Conservation (phyloP, 1,140 invertebrate genomes). For the Platyscapa corneri region DNA sequence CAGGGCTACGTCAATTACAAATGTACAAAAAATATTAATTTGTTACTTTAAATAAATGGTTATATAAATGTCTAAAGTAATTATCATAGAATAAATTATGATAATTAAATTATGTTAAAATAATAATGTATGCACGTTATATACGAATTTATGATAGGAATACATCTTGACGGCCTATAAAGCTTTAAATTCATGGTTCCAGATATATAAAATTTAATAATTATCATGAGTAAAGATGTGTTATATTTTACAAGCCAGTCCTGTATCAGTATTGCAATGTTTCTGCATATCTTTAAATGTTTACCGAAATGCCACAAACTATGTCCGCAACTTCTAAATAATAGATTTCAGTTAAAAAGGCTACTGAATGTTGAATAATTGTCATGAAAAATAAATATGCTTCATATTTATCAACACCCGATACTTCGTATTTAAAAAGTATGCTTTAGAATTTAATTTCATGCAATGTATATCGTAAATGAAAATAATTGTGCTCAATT, state of each 20-base stretch:
- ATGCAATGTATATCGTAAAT: neutral
- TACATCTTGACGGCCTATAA: neutral
- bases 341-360: slow-evolving; percentile 4
- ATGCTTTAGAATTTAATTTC: neutral
- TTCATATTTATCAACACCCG: neutral
- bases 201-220: neutral
- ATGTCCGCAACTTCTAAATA: neutral
- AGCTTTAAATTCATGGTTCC: neutral
- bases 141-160: neutral
- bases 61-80: neutral
- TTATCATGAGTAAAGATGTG: neutral
- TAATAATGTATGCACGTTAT: neutral
- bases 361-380: neutral
- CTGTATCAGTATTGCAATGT: neutral
- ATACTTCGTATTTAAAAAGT: neutral
- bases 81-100: neutral
- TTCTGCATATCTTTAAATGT: neutral
- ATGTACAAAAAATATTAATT: neutral
- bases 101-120: neutral
- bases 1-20: neutral
- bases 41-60: neutral
- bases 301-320: slow-evolving; percentile 32
- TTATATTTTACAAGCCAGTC: neutral
- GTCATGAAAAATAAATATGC: slow-evolving; percentile 4
- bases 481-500: slow-evolving; percentile 17